Conservation (phyloP, 2,113 vertebrate genomes). For the Dromaius novaehollandiae region DNA sequence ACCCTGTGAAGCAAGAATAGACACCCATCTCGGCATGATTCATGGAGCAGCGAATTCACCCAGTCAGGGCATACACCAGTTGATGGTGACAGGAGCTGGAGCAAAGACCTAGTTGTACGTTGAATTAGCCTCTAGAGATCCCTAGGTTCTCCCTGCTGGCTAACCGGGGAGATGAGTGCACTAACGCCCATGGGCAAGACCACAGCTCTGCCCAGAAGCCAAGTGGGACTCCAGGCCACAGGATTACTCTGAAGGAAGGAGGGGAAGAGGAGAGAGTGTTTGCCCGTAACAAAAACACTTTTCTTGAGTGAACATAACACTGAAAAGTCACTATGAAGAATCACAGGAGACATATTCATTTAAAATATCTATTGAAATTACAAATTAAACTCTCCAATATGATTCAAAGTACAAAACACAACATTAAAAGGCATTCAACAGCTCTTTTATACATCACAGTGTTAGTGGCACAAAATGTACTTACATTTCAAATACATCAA, state of each 20-base stretch:
- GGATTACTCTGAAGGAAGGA: background rate
- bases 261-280: background rate
- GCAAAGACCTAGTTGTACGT: background rate
- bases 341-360: constrained; percentile 63
- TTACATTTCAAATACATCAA: constrained; percentile 76
- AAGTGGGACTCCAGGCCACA: background rate
- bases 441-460: constrained; percentile 88
- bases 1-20: background rate
- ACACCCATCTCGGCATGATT: background rate
- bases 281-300: background rate
- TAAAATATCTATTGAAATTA: constrained; percentile 82
- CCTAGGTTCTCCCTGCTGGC: background rate
- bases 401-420: constrained; percentile 79
- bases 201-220: background rate
- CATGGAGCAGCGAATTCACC: background rate
- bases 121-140: background rate
- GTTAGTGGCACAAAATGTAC: constrained; percentile 85
- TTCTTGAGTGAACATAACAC: background rate
- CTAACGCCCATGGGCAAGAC: background rate
- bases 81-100: background rate
- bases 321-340: background rate
- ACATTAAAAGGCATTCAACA: constrained; percentile 79
- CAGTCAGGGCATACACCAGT: accelerated
- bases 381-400: constrained; percentile 72
- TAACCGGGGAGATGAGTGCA: background rate